Evolutionary conservation across 2,888 invertebrate genomes (phyloP).

Genomic region (Drymonia ruficornis): DNA sequence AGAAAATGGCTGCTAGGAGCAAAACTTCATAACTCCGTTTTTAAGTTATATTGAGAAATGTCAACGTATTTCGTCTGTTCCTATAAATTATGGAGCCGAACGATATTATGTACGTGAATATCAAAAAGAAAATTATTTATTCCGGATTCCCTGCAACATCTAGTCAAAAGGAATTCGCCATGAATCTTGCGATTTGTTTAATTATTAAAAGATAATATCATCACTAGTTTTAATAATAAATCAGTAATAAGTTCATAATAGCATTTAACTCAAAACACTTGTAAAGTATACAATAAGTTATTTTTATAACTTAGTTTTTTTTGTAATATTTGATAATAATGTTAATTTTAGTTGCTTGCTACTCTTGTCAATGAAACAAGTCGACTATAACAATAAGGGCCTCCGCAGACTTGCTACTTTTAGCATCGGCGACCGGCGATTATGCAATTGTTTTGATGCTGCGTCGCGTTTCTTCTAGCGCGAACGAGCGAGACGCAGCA

Average conservation of each 20-base stretch:
- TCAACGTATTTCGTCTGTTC: no score
- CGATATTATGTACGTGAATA: no score
- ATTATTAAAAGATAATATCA: background rate
- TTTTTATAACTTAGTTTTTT: background rate
- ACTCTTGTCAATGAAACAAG: background rate
- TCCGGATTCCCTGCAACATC: background rate
- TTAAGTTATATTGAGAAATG: no score
- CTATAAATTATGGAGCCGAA: no score
- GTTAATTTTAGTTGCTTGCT: background rate
- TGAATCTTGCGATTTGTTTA: background rate
- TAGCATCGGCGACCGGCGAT: no score
- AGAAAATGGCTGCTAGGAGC: no score
- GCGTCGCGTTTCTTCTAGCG: no score
- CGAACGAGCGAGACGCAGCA: no score
- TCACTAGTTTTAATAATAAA: background rate
- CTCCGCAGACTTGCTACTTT: no score
- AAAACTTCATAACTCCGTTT: no score
- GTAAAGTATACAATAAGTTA: background rate
- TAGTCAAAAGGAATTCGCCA: slow-evolving; percentile 1
- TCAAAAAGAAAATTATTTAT: background rate
- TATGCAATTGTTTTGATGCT: no score
- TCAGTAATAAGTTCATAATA: background rate
- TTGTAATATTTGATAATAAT: background rate
- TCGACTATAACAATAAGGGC: background rate
- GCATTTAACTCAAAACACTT: background rate